Evolutionary conservation across 1,140 invertebrate species (phyloP), one percentile per base, ranked within the genome.

Genomic region (Oreohelix idahoensis): DNA sequence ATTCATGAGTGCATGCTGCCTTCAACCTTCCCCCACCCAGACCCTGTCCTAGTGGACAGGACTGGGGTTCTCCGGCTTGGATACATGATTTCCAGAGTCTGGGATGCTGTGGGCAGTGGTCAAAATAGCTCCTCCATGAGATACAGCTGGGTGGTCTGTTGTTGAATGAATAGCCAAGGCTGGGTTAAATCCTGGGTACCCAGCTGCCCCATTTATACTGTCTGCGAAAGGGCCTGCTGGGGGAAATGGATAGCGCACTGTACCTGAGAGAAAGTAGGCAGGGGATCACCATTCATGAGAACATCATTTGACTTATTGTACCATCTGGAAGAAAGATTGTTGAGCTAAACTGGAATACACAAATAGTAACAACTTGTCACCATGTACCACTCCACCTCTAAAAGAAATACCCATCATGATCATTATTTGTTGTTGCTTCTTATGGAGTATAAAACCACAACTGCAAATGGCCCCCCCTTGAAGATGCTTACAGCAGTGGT

Each of bases 91-190:
- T 58, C 80, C 80, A 26, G 80, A 82, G 35, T 82, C 80, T 75
- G 80, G 80, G 29, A 32, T 17, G 29, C 4, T 32, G 29, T 58
- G 53, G 26, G 66, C 66, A 36, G 66, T 53, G 45, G 80, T 53
- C 80, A 82, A 63, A 63, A 82, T 82, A 26, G 80, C 80, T 15
- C 80, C 80, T 58, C 80, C 80, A 82, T 82, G 80, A 58, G 80
- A 82, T 29, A 82, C 80, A n/a, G 80, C 70, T 38, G 80, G 80
- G 75, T 82, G 80, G 51, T 82, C 80, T 23, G 80, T 82, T 75
- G 80, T 82, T 75, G 80, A 82, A 35, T 82, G 80, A 58, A 82
- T 82, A 13, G 80, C 80, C 13, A 81, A 73, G 1, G 80, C 69
- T 13, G 80, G 51, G 49, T 75, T 73, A 49, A 71, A 82, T 51